Base-by-base conservation (phyloP, 1,140 invertebrate species). In the Achatina immaculata region DNA sequence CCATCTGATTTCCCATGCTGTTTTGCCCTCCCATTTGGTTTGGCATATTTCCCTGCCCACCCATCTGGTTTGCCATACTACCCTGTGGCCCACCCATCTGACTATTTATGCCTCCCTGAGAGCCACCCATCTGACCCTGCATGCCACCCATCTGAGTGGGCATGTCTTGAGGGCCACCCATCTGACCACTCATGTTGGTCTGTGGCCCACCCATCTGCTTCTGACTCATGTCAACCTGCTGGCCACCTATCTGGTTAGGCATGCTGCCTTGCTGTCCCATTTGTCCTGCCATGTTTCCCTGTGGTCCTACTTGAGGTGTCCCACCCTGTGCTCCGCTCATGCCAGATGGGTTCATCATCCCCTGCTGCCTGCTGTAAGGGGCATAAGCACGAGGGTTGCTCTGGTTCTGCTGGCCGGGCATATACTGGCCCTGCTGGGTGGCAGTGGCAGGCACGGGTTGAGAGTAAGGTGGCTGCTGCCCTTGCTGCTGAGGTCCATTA, bases 11-110 rank as follows among this genome's bases (percentile, higher is more conserved):
- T 28, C 62, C 34, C 77, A 78, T 68, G 48, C 43, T 80, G 16
- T 45, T 68, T 55, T 69, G 78, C 4, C 42, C 68, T 14, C 78
- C 78, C 78, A 80, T 80, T n/a, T 71, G 68, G 36, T 78, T 78
- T 4, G 76, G 72, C 43, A 74, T 74, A 28, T 36, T 74, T 11
- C 72, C 45, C 45, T 34, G 76, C 0, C 62, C 76, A 11, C 62
- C 74, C 48, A 77, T 77, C 28, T 77, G 74, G 40, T 74, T 74
- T 6, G 72, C 28, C 43, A 74, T 74, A 43, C 14, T 34, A n/a
- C 34, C 31, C 36, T 51, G 45, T 7, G 45, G 73, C 11, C 73
- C 73, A 7, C 73, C 73, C 73, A 76, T 76, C 28, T 62, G 55
- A 40, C 1, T 42, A 36, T 21, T 31, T 34, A 77, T 77, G 0